Evolutionary conservation across 2,888 invertebrate species (phyloP).

Genomic region (Azorinus chamasolen): DNA sequence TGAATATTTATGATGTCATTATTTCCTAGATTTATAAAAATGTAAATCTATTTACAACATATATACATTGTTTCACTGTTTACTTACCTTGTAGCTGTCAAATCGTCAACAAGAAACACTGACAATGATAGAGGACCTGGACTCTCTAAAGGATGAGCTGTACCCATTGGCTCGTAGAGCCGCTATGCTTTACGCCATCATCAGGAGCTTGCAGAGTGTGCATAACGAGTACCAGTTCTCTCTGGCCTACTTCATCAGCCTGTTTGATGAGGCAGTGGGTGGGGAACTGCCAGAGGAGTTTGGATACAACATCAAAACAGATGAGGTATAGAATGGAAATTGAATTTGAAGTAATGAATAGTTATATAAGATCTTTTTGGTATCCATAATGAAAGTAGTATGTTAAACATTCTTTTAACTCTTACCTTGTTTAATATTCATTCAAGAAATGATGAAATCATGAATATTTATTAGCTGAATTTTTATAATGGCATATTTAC

Average conservation of each 20-base stretch:
- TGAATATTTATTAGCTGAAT: too few species aligned
- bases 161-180: constrained; percentile 83
- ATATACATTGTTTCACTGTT: too few species aligned
- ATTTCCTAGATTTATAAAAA: too few species aligned
- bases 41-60: too few species aligned
- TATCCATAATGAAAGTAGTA: too few species aligned
- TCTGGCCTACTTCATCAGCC: constrained; percentile 81
- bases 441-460: too few species aligned
- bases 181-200: constrained; percentile 82
- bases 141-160: constrained; percentile 82
- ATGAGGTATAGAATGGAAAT: constrained; percentile 48
- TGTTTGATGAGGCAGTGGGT: constrained; percentile 85
- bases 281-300: constrained; percentile 79
- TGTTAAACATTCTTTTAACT: too few species aligned
- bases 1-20: too few species aligned
- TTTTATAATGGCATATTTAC: too few species aligned
- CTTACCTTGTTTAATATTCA: too few species aligned
- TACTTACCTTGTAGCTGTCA: constrained; percentile 71
- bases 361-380: too few species aligned
- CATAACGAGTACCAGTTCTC: constrained; percentile 84
- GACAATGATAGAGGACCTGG: constrained; percentile 79
- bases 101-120: constrained; percentile 75
- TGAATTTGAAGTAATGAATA: too few species aligned
- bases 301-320: constrained; percentile 42
- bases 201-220: constrained; percentile 79